Evolutionary conservation across 2,888 invertebrate genomes (phyloP), one percentile per base, ranked within the genome.

Genomic region (Pedicia rivosa): DNA sequence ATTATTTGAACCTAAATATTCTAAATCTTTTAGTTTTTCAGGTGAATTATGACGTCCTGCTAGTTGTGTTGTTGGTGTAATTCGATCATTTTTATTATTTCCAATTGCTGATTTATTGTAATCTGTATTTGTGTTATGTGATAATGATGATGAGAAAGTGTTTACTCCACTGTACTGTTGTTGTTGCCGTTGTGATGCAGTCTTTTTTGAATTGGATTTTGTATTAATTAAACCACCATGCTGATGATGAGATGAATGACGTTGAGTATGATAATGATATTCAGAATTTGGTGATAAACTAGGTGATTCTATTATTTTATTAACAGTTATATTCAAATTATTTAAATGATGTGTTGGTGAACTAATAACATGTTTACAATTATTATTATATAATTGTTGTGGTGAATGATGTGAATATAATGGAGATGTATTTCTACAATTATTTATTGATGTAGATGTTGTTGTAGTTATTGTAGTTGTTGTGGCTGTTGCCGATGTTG

Each of bases 201-300:
- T 57, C 56, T 58, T 58, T 50, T 59, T 61, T 51, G 61, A 59
- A 49, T 60, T 58, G 46, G 60, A 58, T 46, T 60, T 52, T 46
- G 58, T 57, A 38, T 49, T 50, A 37, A 56, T 57, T 39, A 49
- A 50, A 35, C 48, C 46, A 34, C 52, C 52, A 20, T 51, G 50
- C 10, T 38, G 40, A 20, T 41, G 24, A 24, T 24, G 24, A 24
- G 24, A 24, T n/a, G n/a, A n/a, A n/a, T n/a, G n/a, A n/a, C n/a
- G n/a, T n/a, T n/a, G n/a, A 20, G 13, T 14, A 32, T 32, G 19
- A 20, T 20, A 14, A 26, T 35, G 12, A 26, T 35, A 14, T 25
- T 35, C 35, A 12, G 20, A 35, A 25, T 16, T 35, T n/a, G 35
- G 35, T 16, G 35, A 35, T 20, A 35, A 7, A 25, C 35, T 35